Conservation (phyloP, 1,140 invertebrate genomes). For the Pararge aegeria region DNA sequence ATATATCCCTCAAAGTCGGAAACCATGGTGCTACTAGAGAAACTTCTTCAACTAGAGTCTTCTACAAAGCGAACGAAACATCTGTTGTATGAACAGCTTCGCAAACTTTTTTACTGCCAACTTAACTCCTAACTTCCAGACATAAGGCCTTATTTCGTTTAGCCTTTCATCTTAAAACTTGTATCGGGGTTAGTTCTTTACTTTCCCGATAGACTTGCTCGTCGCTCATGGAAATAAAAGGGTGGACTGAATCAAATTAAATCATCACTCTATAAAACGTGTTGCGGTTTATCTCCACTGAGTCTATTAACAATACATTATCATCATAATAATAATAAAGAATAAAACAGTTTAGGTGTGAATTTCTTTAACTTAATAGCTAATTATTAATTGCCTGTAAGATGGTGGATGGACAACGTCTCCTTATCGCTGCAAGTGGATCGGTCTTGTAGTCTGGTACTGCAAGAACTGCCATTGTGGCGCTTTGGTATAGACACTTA, state of each 20-base stretch:
- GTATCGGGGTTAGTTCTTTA: slow-evolving; percentile 30
- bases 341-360: no score
- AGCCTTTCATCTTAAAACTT: slow-evolving; percentile 16
- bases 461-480: no score
- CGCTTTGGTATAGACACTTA: no score
- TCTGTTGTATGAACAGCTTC: slow-evolving; percentile 52
- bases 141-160: slow-evolving; percentile 9
- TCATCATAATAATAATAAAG: no score
- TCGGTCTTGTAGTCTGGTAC: no score
- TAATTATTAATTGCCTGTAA: no score
- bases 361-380: no score
- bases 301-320: no score
- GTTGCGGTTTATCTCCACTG: not conserved
- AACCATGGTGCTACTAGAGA: not conserved
- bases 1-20: not conserved
- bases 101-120: slow-evolving; percentile 26
- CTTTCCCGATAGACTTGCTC: slow-evolving; percentile 29
- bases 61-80: slow-evolving; percentile 53
- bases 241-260: slow-evolving; percentile 31
- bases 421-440: no score
- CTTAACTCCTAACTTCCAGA: slow-evolving; percentile 13
- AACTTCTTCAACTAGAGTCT: slow-evolving; percentile 47
- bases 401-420: no score
- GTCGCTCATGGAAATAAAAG: slow-evolving; percentile 34
- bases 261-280: slow-evolving; percentile 6